phyloP scores from a whole-genome alignment of 2,113 vertebrate genomes.

The Ia io region DNA sequence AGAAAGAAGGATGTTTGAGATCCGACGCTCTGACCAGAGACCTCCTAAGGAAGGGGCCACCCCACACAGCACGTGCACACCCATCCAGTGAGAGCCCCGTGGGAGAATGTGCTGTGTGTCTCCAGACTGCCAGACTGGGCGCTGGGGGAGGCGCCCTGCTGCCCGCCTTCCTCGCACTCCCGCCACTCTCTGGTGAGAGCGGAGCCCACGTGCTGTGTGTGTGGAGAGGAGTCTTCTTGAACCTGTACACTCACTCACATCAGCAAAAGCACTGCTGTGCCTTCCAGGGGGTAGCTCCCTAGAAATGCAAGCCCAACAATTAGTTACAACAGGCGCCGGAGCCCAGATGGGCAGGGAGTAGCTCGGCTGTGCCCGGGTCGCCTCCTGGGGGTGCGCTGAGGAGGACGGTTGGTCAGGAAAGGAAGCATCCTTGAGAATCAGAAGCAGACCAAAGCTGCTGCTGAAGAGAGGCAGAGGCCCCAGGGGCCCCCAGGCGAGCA shows the following conservation, averaged over 20 bases:
- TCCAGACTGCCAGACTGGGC: rapidly evolving
- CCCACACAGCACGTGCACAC: background rate
- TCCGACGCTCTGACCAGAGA: background rate
- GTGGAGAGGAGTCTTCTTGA: background rate
- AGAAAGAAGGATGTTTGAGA: background rate
- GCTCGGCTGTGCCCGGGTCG: background rate
- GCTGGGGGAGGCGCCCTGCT: background rate
- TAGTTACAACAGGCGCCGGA: background rate
- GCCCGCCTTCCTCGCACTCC: background rate
- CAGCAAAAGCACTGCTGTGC: background rate
- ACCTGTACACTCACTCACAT: background rate
- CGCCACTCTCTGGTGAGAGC: background rate
- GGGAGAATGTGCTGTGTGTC: rapidly evolving
- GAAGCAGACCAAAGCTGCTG: slow-evolving; percentile 66
- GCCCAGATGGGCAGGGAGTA: background rate
- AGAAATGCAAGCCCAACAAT: background rate
- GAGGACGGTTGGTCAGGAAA: background rate
- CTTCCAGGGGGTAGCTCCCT: background rate
- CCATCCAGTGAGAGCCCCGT: background rate
- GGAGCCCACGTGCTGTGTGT: too few relatives aligned
- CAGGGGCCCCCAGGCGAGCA: slow-evolving; percentile 78
- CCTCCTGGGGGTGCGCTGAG: slow-evolving; percentile 30
- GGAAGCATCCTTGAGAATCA: slow-evolving; percentile 73
- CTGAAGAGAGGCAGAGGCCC: slow-evolving; percentile 64
- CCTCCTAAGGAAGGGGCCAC: background rate